phyloP scores from a whole-genome alignment of 2,888 invertebrate species.

The Oxycera nigricornis region DNA sequence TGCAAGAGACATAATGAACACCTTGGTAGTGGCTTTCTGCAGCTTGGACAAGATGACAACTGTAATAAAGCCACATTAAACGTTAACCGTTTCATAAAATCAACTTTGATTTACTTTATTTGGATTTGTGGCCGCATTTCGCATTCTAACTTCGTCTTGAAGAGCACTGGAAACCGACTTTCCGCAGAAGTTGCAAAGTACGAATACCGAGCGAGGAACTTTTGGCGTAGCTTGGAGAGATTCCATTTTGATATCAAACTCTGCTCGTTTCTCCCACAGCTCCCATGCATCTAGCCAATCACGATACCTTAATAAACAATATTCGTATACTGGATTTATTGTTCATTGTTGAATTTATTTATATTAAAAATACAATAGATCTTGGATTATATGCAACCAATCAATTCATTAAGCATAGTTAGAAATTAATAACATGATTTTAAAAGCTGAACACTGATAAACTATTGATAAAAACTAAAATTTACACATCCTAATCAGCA shows the following conservation, averaged over 20 bases:
- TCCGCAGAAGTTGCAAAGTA: conserved; percentile 94
- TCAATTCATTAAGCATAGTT: too few species aligned
- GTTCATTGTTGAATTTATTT: too few species aligned
- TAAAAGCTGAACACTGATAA: too few species aligned
- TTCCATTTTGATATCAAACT: conserved; percentile 83
- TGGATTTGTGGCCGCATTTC: conserved; percentile 58
- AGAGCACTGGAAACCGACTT: conserved; percentile 86
- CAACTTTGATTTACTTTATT: conserved; percentile 52
- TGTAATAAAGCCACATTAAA: conserved; percentile 57
- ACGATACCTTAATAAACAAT: conserved; percentile 74
- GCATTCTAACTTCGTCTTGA: conserved; percentile 69
- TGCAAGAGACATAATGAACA: conserved; percentile 93
- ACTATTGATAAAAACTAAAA: too few species aligned
- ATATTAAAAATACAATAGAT: too few species aligned
- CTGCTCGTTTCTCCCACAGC: conserved; percentile 87
- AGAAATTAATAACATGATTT: too few species aligned
- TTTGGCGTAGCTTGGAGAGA: conserved; percentile 66
- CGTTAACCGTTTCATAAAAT: neutral
- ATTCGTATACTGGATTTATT: too few species aligned
- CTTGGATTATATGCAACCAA: too few species aligned
- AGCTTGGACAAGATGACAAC: conserved; percentile 90
- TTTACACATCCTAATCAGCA: too few species aligned
- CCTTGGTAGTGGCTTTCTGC: conserved; percentile 92
- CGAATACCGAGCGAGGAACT: conserved; percentile 72
- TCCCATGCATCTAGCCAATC: conserved; percentile 87